Evolutionary conservation across 1,140 invertebrate species (phyloP), one percentile per base, ranked within the genome.

Genomic region (Elysia chlorotica): DNA sequence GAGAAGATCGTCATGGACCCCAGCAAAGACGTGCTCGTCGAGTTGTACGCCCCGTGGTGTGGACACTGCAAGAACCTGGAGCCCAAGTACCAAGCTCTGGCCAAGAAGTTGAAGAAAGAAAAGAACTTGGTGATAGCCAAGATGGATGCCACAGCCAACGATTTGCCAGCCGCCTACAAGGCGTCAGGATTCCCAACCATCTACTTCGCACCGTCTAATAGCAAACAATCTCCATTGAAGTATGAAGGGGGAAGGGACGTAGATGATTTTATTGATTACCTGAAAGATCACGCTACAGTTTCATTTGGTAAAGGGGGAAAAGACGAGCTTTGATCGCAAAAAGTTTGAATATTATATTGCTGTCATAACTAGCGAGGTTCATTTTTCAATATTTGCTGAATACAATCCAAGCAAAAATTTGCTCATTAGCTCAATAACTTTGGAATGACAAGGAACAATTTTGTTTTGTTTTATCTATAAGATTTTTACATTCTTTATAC

Each of bases 11-110:
- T 99, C 0, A 92, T 90, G 0, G 94, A 99, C 82, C 93, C 93
- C 78, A 93, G 89, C 21, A 95, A 97, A 83, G 97, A 99, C 87
- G 95, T 95, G 1, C 89, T 99, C 2, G 92, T 99, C 76, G 97
- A 99, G 87, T 97, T 99, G 87, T 99, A 99, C 88, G 96, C 96
- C 33, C 96, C 96, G 0, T 99, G 96, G 96, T 99, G 97, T 86
- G 97, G 97, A 73, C 97, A 99, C 84, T 99, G 98, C 89, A 98
- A 86, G 88, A 96, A 96, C 86, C 89, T 99, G n/a, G 91, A 95
- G 38, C 97, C 98, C 30, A 90, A 94, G n/a, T 99, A 91, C 87
- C 95, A 98, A 76, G 96, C 99, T 85, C 88, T 99, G 25, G 98
- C 94, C 54, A 93, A 93, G 69, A 96, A 96, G 89, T 87, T 99